Evolutionary conservation across 1,140 invertebrate species (phyloP), one percentile per base, ranked within the genome.

Genomic region (Caligus rogercresseyi): DNA sequence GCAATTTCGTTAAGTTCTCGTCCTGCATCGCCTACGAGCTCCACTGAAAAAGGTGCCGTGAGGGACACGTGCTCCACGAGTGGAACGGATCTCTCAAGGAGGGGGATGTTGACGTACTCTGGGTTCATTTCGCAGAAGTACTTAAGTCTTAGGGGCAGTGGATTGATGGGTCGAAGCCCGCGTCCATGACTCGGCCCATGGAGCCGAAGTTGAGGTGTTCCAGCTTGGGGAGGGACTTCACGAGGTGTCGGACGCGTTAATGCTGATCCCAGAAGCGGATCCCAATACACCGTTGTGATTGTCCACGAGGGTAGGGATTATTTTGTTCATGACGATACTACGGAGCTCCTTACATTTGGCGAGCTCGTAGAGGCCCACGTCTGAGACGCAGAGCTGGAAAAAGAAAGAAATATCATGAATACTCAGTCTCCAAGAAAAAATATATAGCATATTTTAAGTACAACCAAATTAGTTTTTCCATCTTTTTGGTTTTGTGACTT

Each of bases 261-360:
- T 18, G 20, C 20, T 26, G 15, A 60, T 60, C 15, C 57, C 26
- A 25, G 16, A 18, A 43, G n/a, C 31, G n/a, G 31, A 43, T 7
- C 31, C 31, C n/a, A n/a, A n/a, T 43, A 43, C 31, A 11, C 7
- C 31, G 21, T 60, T 60, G 24, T 24, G 16, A 60, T 25, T 20
- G n/a, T 19, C 21, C n/a, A 16, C 21, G 13, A 19, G 23, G 4
- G 24, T 18, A 3, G 21, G 21, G 1, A 43, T 31, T 18, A 60
- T 60, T 20, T 60, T 60, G 24, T 60, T 60, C 57, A 60, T 60
- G 18, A 25, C 51, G 57, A 60, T 43, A 16, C 26, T 25, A 13
- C 21, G 24, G 14, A 60, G 20, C 25, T 26, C 18, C 14, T 31
- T 25, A 43, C 57, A 60, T 14, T 43, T 60, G 11, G 18, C 20